phyloP scores from a whole-genome alignment of 2,113 vertebrate species.

The Morone chrysops region DNA sequence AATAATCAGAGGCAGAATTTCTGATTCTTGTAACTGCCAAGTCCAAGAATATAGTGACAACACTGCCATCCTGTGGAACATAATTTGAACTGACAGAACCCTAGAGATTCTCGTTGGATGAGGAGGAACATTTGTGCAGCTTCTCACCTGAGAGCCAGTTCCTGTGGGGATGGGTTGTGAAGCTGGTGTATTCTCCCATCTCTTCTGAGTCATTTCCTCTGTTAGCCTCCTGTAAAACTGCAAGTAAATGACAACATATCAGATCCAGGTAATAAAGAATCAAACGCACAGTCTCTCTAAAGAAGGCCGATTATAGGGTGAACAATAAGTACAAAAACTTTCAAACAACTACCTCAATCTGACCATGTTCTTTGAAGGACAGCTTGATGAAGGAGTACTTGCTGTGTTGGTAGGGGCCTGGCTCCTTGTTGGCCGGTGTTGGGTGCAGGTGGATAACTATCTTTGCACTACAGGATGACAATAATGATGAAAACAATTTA shows the following conservation, averaged over 20 bases:
- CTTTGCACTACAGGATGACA: slow-evolving; percentile 89
- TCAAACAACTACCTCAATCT: slow-evolving; percentile 90
- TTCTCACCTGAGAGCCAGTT: slow-evolving; percentile 85
- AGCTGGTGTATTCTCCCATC: slow-evolving; percentile 91
- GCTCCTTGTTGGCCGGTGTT: slow-evolving; percentile 88
- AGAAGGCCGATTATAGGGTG: neutral
- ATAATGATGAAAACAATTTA: neutral
- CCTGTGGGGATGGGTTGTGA: slow-evolving; percentile 87
- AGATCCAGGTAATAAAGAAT: neutral
- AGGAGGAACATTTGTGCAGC: neutral
- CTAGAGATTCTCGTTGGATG: neutral
- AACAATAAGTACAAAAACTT: neutral
- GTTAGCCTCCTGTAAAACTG: slow-evolving; percentile 95
- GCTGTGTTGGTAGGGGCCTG: slow-evolving; percentile 95
- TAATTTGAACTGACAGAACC: neutral
- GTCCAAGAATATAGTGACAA: slow-evolving; percentile 19
- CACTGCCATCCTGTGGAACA: slow-evolving; percentile 68
- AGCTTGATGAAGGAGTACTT: slow-evolving; percentile 94
- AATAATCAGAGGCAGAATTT: neutral
- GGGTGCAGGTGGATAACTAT: slow-evolving; percentile 95
- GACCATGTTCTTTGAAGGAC: slow-evolving; percentile 98
- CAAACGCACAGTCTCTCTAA: neutral
- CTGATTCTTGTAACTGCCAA: too few relatives aligned
- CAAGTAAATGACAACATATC: slow-evolving; percentile 15
- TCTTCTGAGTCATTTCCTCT: slow-evolving; percentile 94